Conservation (phyloP, 1,140 invertebrate species). For the Lethrus apterus region DNA sequence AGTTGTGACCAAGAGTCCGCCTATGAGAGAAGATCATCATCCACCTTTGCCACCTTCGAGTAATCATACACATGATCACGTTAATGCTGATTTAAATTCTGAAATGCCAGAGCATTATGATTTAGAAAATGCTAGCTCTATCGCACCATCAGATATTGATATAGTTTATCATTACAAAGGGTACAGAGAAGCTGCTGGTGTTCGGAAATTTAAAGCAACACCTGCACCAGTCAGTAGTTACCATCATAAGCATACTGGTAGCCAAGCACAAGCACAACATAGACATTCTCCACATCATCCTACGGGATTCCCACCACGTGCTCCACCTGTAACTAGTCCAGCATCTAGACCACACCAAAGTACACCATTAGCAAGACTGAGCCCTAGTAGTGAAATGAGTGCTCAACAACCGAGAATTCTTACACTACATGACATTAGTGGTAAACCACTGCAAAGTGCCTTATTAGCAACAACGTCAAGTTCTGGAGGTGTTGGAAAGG, state of each 20-base stretch:
- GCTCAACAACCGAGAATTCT: constrained; percentile 85
- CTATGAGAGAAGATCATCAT: constrained; percentile 68
- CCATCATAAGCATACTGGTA: constrained; percentile 68
- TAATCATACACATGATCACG: constrained; percentile 60
- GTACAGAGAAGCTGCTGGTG: constrained; percentile 69
- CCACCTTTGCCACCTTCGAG: constrained; percentile 58
- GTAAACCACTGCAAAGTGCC: constrained; percentile 82
- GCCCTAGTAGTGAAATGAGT: constrained; percentile 85
- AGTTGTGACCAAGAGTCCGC: constrained; percentile 71
- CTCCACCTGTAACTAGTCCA: constrained; percentile 55
- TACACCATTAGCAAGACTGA: constrained; percentile 80
- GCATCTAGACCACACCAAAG: constrained; percentile 69
- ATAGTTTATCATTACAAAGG: constrained; percentile 96
- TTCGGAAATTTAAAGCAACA: constrained; percentile 78
- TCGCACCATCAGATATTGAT: constrained; percentile 94
- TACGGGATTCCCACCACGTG: constrained; percentile 58
- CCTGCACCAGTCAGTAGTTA: constrained; percentile 64
- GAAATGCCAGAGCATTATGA: constrained; percentile 94
- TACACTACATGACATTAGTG: constrained; percentile 87
- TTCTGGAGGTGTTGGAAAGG: constrained; percentile 75
- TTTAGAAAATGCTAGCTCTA: constrained; percentile 92
- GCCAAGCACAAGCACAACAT: constrained; percentile 54
- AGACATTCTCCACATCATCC: constrained; percentile 63
- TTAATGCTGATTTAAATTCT: constrained; percentile 60
- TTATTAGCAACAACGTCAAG: constrained; percentile 80